Evolutionary conservation across 2,797 vertebrate species (phyloP).

Genomic region (Sebastes steindachneri): DNA sequence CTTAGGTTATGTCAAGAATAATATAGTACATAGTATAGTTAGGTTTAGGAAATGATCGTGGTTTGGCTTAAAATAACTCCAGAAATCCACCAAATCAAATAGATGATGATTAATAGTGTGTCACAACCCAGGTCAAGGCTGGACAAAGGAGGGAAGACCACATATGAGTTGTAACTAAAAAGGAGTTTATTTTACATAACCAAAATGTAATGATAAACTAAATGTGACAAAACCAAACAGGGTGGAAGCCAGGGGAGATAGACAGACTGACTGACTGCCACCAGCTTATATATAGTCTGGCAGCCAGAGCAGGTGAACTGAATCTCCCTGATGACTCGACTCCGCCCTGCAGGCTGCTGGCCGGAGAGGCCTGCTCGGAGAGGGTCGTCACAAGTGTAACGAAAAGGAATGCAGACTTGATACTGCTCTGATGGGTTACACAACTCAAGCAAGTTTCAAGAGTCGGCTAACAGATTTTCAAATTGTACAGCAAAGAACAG

Average conservation of each 20-base stretch:
- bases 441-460: no score
- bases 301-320: neutral
- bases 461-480: neutral
- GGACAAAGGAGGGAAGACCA: neutral
- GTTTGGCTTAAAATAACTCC: no score
- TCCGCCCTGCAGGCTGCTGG: neutral
- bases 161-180: neutral
- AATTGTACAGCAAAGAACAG: neutral
- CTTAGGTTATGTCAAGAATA: no score
- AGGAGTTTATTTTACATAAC: no score
- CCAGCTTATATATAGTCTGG: neutral
- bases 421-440: no score
- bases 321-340: slow-evolving; percentile 1
- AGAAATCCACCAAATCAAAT: no score
- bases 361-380: neutral
- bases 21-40: no score
- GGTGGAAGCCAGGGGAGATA: neutral
- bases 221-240: neutral
- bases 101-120: neutral
- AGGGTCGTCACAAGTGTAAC: no score
- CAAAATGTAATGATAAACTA: neutral
- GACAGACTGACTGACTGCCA: neutral
- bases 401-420: no score
- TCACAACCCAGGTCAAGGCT: neutral
- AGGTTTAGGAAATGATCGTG: no score